Conservation (phyloP, 2,888 invertebrate species). For the Dorcus hopei region DNA sequence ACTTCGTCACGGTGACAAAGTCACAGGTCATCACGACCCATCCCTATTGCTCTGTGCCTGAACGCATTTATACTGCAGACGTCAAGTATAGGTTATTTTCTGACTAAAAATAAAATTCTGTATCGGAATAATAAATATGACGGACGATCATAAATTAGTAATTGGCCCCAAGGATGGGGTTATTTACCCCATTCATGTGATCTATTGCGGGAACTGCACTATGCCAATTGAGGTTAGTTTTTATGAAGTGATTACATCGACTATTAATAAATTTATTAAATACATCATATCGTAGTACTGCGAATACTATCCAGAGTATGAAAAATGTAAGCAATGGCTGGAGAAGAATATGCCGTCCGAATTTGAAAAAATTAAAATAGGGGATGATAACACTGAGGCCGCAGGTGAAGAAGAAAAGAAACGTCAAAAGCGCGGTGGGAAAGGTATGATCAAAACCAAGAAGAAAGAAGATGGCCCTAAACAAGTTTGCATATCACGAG, state of each 20-base stretch:
- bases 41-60: too few species aligned
- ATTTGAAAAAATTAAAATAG: slow-evolving; percentile 83
- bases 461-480: slow-evolving; percentile 90
- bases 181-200: slow-evolving; percentile 77
- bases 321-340: slow-evolving; percentile 96
- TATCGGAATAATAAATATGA: slow-evolving; percentile 27
- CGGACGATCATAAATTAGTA: slow-evolving; percentile 65
- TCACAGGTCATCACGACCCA: too few species aligned
- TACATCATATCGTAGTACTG: slow-evolving; percentile 68
- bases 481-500: slow-evolving; percentile 79
- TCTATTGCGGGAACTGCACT: slow-evolving; percentile 91
- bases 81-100: too few species aligned
- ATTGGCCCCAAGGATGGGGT: slow-evolving; percentile 55
- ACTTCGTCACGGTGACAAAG: too few species aligned
- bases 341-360: slow-evolving; percentile 91
- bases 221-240: slow-evolving; percentile 82
- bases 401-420: slow-evolving; percentile 91
- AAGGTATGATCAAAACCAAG: slow-evolving; percentile 92
- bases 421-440: slow-evolving; percentile 94
- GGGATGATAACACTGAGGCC: slow-evolving; percentile 64
- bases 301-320: slow-evolving; percentile 96
- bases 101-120: too few species aligned
- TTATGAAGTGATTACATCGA: slow-evolving; percentile 1
- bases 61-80: too few species aligned
- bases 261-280: not conserved